Evolutionary conservation across 2,797 vertebrate genomes (phyloP), one percentile per base, ranked within the genome.

Genomic region (Pseudochromis fuscus): DNA sequence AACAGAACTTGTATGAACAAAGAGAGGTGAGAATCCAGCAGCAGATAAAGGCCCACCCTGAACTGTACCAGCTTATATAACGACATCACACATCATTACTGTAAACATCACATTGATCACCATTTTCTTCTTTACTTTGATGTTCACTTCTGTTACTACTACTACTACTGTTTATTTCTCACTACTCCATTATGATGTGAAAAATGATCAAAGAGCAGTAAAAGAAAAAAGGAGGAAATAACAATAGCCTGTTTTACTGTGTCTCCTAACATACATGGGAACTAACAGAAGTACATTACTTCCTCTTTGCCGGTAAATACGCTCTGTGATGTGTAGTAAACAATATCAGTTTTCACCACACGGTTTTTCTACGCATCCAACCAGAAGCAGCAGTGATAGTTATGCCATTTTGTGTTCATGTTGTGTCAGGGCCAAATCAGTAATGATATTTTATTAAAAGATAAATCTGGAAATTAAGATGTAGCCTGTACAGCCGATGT

Each of bases 1-100:
- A 81, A 79, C 55, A 78, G 66, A 83, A 84, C 67, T 76, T 65
- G 11, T 5, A 16, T 35, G 12, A 35, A 13, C 33, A 13, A n/a
- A n/a, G n/a, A n/a, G n/a, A n/a, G n/a, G n/a, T n/a, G n/a, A n/a
- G n/a, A n/a, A n/a, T n/a, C n/a, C n/a, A n/a, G n/a, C n/a, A n/a
- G n/a, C n/a, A n/a, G n/a, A n/a, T n/a, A n/a, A n/a, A n/a, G n/a
- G n/a, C n/a, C n/a, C n/a, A n/a, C n/a, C n/a, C 30, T 30, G 30
- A 30, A 30, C 30, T 30, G 30, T 30, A 30, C 4, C 8, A 30
- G 8, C 2, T 30, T 5, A 30, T 5, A 5, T 30, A 30, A 8
- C 8, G 8, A 30, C 4, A 4, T 30, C 30, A 30, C 8, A 5
- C 30, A 30, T 30, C 4, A 30, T 8, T 30, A 4, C 4, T 3